Evolutionary conservation across 2,888 invertebrate genomes (phyloP).

Genomic region (Trissoscelio sp.): DNA sequence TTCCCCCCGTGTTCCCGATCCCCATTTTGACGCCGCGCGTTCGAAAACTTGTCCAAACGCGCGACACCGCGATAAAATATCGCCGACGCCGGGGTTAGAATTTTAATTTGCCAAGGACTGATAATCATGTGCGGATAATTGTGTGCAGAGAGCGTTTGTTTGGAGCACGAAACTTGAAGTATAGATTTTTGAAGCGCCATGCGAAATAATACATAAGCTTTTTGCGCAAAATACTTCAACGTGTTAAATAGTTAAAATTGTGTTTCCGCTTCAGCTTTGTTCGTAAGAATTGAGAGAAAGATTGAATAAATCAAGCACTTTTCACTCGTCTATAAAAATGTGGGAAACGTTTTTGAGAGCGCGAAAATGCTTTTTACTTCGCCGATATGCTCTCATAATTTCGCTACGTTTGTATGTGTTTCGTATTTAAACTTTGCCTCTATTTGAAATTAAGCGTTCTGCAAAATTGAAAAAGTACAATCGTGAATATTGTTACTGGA

Average conservation of each 20-base stretch:
- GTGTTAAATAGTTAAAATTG: slow-evolving; percentile 36
- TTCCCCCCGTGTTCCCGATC: neutral
- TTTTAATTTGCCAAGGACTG: slow-evolving; percentile 15
- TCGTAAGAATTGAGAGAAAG: slow-evolving; percentile 16
- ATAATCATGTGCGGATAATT: slow-evolving; percentile 2
- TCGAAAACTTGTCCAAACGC: neutral
- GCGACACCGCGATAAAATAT: neutral
- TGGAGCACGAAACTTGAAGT: slow-evolving; percentile 9
- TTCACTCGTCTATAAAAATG: slow-evolving; percentile 38
- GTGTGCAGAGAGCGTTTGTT: slow-evolving; percentile 15
- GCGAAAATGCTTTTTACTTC: slow-evolving; percentile 15
- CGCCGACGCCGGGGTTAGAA: neutral
- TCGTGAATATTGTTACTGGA: neutral
- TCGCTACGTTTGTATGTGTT: slow-evolving; percentile 1
- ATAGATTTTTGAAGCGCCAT: slow-evolving; percentile 4
- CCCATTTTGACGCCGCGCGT: neutral
- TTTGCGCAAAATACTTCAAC: slow-evolving; percentile 9
- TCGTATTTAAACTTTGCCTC: slow-evolving; percentile 17
- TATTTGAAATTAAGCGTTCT: slow-evolving; percentile 9
- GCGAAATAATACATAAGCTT: slow-evolving; percentile 9
- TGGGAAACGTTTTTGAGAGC: slow-evolving; percentile 26
- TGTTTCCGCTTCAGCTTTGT: slow-evolving; percentile 32
- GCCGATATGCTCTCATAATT: slow-evolving; percentile 28
- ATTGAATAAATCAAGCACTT: slow-evolving; percentile 40
- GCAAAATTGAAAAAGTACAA: neutral